Base-by-base conservation (phyloP, 2,888 invertebrate species). In the Nomada fucata region DNA sequence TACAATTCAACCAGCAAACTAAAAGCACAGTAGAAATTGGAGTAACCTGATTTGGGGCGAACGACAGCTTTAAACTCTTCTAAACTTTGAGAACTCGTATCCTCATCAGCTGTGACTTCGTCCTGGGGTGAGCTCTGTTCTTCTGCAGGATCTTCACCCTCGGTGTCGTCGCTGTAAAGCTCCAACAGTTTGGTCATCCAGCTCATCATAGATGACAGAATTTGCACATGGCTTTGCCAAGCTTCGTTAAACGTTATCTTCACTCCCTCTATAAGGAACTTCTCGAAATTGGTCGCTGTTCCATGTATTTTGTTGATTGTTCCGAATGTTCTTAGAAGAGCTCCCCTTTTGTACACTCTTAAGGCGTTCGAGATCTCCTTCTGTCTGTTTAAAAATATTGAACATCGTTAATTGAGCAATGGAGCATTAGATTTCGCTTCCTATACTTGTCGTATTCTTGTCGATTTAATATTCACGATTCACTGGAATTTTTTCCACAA, bases 121-220 rank as follows among this genome's bases (percentile, higher is more conserved):
- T 36, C 7, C 11, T 57, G 61, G 15, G 69, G 1, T 26, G 47
- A 10, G 13, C 11, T 44, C 26, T 59, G 47, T n/a, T 26, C 69
- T n/a, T 60, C 13, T 7, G 5, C 36, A 7, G 36, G 36, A 36
- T 36, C 36, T 64, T 52, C 72, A 44, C 7, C 61, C 26, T 15
- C 29, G 47, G 26, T 44, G 4, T n/a, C n/a, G 1, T 57, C 70
- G 10, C 36, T 52, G 29, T 79, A 60, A 20, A 87, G 52, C 20
- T 79, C 70, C 36, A 87, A 26, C 11, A 87, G 36, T 42, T 79
- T 82, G 2, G 9, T 68, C 77, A 87, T 79, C 86, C 84, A 86
- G 29, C 78, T 64, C 23, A 75, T 77, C 42, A 87, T 53, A 4
- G 67, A 55, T 4, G 26, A 53, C 9, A 87, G 52, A 29, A 87